Conservation (phyloP, 2,797 vertebrate genomes). For the Notamacropus eugenii region DNA sequence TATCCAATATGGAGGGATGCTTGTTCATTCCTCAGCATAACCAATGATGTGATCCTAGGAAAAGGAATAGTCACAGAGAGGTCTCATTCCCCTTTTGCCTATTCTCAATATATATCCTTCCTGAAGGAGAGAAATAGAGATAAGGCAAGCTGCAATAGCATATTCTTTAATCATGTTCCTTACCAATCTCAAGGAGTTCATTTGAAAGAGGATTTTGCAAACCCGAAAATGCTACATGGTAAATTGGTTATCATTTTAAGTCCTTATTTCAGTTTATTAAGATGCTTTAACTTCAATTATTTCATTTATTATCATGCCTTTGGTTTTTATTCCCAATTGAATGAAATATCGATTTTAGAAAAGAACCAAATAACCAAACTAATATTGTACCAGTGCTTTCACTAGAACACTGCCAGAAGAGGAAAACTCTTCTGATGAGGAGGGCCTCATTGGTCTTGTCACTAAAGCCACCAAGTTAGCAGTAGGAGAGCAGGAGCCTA, state of each 20-base stretch:
- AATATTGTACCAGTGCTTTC: background rate
- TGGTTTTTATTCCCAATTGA: background rate
- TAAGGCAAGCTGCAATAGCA: background rate
- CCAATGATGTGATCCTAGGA: background rate
- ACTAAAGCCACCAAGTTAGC: background rate
- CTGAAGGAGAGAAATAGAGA: background rate
- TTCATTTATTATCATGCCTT: conserved; percentile 28
- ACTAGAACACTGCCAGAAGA: conserved; percentile 18
- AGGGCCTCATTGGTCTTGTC: background rate
- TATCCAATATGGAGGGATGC: background rate
- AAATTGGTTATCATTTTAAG: background rate
- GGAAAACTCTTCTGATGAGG: background rate
- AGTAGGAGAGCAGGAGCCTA: background rate
- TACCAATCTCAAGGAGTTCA: background rate
- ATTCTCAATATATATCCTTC: background rate
- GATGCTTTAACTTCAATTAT: background rate
- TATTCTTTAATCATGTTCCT: background rate
- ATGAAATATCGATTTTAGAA: conserved; percentile 45
- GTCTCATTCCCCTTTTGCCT: background rate
- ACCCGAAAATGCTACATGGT: background rate
- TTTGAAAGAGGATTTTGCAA: background rate
- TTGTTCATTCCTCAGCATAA: background rate
- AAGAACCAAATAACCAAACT: background rate
- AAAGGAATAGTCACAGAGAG: no score
- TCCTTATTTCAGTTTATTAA: background rate